A percentile compares a stretch with the other conserved stretches of the same genome.
Conservation (phyloP, 2,113 vertebrate genomes). For the Zapornia atra region DNA sequence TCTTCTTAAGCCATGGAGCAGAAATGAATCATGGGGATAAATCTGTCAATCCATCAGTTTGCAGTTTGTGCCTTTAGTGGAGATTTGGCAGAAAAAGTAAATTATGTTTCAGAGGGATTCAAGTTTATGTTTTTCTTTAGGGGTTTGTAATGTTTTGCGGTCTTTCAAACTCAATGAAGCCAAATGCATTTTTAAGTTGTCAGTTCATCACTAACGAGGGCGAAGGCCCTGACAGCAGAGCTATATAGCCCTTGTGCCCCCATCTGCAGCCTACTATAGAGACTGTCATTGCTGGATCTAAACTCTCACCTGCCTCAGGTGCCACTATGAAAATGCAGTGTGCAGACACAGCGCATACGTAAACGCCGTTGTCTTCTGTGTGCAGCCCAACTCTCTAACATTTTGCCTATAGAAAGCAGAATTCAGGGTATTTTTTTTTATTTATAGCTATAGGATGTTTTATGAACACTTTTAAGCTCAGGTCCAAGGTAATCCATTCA, state of each 20-base stretch:
- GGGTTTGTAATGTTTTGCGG: neutral
- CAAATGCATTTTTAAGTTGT: neutral
- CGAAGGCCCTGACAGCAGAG: neutral
- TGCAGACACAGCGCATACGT: neutral
- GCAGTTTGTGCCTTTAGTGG: neutral
- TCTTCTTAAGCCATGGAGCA: neutral
- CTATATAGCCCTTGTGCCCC: neutral
- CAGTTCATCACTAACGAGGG: neutral
- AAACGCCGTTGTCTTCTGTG: neutral
- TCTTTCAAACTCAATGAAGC: neutral
- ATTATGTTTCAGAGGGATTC: neutral
- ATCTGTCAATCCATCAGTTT: neutral
- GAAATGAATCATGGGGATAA: conserved; percentile 27
- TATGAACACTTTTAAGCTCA: neutral
- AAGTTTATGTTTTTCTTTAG: neutral
- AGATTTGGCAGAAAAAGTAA: neutral
- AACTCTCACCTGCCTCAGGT: neutral
- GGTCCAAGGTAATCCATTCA: neutral
- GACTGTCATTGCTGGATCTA: neutral
- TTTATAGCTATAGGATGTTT: neutral
- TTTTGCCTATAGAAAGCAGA: neutral
- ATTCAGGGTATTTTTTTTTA: neutral
- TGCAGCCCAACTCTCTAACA: neutral
- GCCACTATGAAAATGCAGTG: neutral
- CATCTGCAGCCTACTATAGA: neutral